phyloP scores from a whole-genome alignment of 2,113 vertebrate species.

The Onychostruthus taczanowskii region DNA sequence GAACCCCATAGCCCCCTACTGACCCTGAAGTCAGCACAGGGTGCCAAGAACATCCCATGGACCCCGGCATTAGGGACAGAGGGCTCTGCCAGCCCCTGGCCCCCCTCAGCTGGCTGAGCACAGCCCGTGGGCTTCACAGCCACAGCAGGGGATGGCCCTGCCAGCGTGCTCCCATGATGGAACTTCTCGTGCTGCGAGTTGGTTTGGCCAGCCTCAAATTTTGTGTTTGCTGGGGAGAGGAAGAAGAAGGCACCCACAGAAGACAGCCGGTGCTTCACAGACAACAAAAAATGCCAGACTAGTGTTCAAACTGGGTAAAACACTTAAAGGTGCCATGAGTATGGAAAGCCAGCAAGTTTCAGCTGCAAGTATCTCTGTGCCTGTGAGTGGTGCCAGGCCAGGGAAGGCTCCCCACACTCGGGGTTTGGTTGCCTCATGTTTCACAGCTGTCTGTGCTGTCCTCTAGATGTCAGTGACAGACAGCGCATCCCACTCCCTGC shows the following conservation, averaged over 20 bases:
- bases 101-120: neutral
- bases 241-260: neutral
- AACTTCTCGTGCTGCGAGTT: rapidly evolving
- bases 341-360: neutral
- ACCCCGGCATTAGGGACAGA: rapidly evolving
- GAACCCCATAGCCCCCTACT: neutral
- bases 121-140: neutral
- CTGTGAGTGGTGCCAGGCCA: rapidly evolving
- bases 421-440: neutral
- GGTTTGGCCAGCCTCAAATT: neutral
- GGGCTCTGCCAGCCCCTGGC: neutral
- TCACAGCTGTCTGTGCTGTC: neutral
- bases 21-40: rapidly evolving
- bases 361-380: neutral
- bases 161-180: rapidly evolving
- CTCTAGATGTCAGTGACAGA: slow-evolving; percentile 62
- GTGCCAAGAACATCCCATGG: neutral
- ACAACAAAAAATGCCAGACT: neutral
- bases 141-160: neutral
- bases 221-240: neutral
- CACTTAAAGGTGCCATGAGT: neutral
- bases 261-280: neutral
- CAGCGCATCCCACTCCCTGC: neutral
- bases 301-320: neutral
- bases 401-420: neutral